Base-by-base conservation (phyloP, 2,888 invertebrate species). In the Dasysyrphus albostriatus region DNA sequence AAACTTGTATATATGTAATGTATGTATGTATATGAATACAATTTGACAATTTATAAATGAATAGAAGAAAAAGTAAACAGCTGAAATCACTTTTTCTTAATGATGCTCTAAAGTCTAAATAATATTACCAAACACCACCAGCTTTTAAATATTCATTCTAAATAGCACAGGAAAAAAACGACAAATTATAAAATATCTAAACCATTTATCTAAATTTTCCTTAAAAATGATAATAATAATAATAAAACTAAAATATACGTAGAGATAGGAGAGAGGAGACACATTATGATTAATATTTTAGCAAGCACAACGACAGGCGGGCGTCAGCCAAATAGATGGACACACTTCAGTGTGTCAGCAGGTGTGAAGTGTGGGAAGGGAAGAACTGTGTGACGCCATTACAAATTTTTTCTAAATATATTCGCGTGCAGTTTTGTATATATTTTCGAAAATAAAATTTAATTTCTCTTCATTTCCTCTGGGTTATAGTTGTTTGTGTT, bases 311-410 rank as follows among this genome's bases (percentile, higher is more conserved):
- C 58, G n/a, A 58, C 16, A 5, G 61, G 39, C 32, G 32, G 32
- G 32, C 42, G 42, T 63, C 42, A 63, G 42, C 44, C 29, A 44
- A 42, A 63, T 10, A 44, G 63, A 63, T 32, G 32, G 63, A 63
- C 63, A 63, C 63, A 63, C 63, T 63, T 63, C 63, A 58, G n/a
- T 44, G n/a, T 63, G 44, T 63, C 32, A 63, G 63, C 32, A 63
- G 63, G 10, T 44, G 44, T 63, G 37, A 29, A 32, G 24, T 42
- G 61, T 42, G 10, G 37, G 29, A 29, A 24, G 16, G 29, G 61
- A 61, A n/a, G 14, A 14, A 39, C 24, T 29, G 16, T 63, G 63
- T 63, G 63, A 63, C 44, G 63, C 44, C 44, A 63, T 61, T 1
- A 44, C 19, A 5, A 63, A 47, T 6, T 37, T 58, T 44, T 63